A percentile compares a stretch with the other conserved stretches of the same genome.
These are phyloP conservation scores for Lasaia peninsularis DNA, from an alignment of 1,140 invertebrate genomes.

Conservation along the genomic window DNA sequence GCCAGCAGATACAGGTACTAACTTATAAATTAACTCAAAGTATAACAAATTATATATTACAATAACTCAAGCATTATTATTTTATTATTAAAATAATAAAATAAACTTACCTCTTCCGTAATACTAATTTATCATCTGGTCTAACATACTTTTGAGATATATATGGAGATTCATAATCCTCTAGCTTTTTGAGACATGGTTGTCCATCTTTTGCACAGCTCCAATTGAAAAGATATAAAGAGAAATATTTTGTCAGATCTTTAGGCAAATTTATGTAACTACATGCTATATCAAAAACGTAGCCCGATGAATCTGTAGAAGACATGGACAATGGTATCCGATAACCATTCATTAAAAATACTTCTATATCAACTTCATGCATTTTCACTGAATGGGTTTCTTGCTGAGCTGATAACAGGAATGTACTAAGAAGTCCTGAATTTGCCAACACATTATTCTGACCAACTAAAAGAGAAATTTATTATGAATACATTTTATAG, in stretches of 20 bases:
- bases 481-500: slow-evolving; percentile 9
- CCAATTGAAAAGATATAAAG: slow-evolving; percentile 89
- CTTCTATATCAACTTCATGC: slow-evolving; percentile 86
- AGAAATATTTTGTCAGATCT: slow-evolving; percentile 91
- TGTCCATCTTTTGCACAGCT: slow-evolving; percentile 84
- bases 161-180: slow-evolving; percentile 97
- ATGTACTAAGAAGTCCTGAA: slow-evolving; percentile 90
- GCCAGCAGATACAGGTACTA: no score
- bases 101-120: slow-evolving; percentile 83
- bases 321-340: slow-evolving; percentile 89
- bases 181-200: slow-evolving; percentile 89
- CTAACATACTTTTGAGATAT: slow-evolving; percentile 87
- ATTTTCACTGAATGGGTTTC: slow-evolving; percentile 85
- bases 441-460: slow-evolving; percentile 88
- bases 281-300: slow-evolving; percentile 89
- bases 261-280: slow-evolving; percentile 86
- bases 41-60: no score
- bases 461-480: slow-evolving; percentile 81
- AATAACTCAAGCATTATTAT: no score
- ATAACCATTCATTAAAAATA: slow-evolving; percentile 91
- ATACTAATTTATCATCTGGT: slow-evolving; percentile 83
- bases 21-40: no score
- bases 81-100: no score
- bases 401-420: slow-evolving; percentile 93
- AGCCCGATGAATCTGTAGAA: slow-evolving; percentile 89